Evolutionary conservation across 2,888 invertebrate genomes (phyloP), one percentile per base, ranked within the genome.

Genomic region (Noctua pronuba): DNA sequence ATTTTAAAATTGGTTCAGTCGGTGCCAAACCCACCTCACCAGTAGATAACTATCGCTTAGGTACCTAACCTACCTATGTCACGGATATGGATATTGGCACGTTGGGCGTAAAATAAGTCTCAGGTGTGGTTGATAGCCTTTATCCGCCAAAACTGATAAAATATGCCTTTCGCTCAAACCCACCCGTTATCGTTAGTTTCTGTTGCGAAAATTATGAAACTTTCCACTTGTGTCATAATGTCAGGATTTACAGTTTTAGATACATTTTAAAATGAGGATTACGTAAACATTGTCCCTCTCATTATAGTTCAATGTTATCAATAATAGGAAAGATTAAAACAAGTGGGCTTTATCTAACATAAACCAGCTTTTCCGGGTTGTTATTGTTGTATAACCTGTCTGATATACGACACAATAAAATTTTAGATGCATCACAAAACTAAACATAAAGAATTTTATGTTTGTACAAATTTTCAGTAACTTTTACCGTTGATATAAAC

Each of bases 81-180:
- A 91, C 87, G 91, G 91, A 86, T 91, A 92, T 92, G 92, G 92
- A 93, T 95, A 95, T 95, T 95, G 94, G 95, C 94, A 94, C 92
- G 93, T 92, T 91, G 92, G 92, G 93, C 95, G 95, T 95, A 95
- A 96, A 96, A 95, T 95, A 96, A 94, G 95, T 93, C 95, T 95
- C 96, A 96, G 96, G 96, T 96, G 96, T 94, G 92, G 90, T 92
- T 95, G 95, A 96, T 95, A 92, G 95, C 95, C 92, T 95, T 94
- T 94, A 95, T 95, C 93, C 95, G 95, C 93, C 94, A 94, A 94
- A 95, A 95, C 95, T 95, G 95, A 96, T 96, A 95, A 95, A 94
- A 95, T 95, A 94, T 94, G 93, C 93, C 89, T 88, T 92, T 90
- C 90, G 91, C 91, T 91, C 90, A 92, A 91, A 89, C 93, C 93